Percentiles rank a stretch among this genome's conserved stretches.
These are phyloP conservation scores for Lottia scabra DNA, from an alignment of 2,888 invertebrate genomes.

Conservation along the genomic window DNA sequence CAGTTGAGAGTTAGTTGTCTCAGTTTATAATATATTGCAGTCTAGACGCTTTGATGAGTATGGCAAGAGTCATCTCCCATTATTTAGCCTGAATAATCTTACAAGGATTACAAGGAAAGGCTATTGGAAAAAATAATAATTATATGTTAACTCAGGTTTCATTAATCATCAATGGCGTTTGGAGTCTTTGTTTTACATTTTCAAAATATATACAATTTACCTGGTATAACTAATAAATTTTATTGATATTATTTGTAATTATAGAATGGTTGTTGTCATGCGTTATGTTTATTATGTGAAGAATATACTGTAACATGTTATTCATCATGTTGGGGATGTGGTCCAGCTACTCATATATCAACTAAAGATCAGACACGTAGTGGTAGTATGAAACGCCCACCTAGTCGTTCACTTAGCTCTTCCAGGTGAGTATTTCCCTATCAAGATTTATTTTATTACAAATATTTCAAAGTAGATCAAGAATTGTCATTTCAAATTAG, in stretches of 20 bases:
- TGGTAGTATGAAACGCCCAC: constrained; percentile 43
- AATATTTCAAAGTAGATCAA: no score
- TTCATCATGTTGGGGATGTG: constrained; percentile 78
- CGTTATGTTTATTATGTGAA: constrained; percentile 77
- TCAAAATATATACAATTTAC: no score
- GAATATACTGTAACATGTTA: constrained; percentile 79
- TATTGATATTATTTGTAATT: constrained; percentile 37
- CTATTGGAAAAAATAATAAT: no score
- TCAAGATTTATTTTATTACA: not conserved
- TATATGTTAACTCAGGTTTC: no score
- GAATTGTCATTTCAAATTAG: no score
- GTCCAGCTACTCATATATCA: constrained; percentile 49
- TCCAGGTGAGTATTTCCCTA: constrained; percentile 44
- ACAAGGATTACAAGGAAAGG: no score
- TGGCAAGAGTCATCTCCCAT: constrained; percentile 54
- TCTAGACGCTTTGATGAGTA: constrained; percentile 79
- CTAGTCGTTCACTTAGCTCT: constrained; percentile 54
- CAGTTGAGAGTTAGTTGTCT: constrained; percentile 74
- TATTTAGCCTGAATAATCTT: constrained; percentile 45
- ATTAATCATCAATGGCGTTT: not conserved
- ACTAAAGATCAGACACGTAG: constrained; percentile 42
- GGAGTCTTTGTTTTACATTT: not conserved
- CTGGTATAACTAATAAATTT: no score
- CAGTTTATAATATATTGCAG: constrained; percentile 75
- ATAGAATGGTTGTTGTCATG: constrained; percentile 78